Percentiles rank a stretch among this genome's conserved stretches.
Evolutionary conservation across 23 tunicate species (phyloP).

Genomic region (Halocynthia roretzi): DNA sequence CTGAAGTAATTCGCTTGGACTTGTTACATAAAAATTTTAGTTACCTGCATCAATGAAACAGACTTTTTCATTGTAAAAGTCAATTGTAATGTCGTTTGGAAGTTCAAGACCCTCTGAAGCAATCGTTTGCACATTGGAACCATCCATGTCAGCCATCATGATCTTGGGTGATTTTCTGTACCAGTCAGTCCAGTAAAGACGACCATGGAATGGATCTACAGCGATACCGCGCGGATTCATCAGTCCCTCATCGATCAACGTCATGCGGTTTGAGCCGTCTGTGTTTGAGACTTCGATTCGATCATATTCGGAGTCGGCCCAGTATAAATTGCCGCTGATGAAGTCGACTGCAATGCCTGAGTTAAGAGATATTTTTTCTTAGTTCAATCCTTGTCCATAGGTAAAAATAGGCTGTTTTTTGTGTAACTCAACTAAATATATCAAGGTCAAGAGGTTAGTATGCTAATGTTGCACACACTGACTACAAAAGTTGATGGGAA

Average conservation of each 20-base stretch:
- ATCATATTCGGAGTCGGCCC: slow-evolving; percentile 64
- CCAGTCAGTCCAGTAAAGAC: slow-evolving; percentile 92
- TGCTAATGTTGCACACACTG: too few species aligned
- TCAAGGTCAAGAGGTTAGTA: too few species aligned
- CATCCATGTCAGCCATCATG: slow-evolving; percentile 75
- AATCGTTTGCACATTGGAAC: slow-evolving; percentile 32
- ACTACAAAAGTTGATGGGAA: too few species aligned
- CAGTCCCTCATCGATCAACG: slow-evolving; percentile 43
- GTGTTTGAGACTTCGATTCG: slow-evolving; percentile 52
- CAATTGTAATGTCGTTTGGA: slow-evolving; percentile 75
- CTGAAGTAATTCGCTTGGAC: not conserved
- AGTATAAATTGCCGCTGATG: slow-evolving; percentile 68
- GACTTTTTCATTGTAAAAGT: slow-evolving; percentile 41
- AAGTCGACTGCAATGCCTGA: slow-evolving; percentile 75
- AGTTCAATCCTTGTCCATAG: not conserved
- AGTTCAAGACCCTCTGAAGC: slow-evolving; percentile 36
- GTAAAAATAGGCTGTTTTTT: too few species aligned
- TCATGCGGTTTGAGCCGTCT: slow-evolving; percentile 49
- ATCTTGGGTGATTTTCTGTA: slow-evolving; percentile 49
- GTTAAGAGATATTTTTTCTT: not conserved
- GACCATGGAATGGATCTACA: slow-evolving; percentile 89
- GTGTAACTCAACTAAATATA: too few species aligned
- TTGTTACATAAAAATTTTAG: too few species aligned
- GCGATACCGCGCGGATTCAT: slow-evolving; percentile 86
- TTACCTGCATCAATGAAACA: slow-evolving; percentile 84